Conservation (phyloP, 1,140 invertebrate genomes). For the Lycorma delicatula region DNA sequence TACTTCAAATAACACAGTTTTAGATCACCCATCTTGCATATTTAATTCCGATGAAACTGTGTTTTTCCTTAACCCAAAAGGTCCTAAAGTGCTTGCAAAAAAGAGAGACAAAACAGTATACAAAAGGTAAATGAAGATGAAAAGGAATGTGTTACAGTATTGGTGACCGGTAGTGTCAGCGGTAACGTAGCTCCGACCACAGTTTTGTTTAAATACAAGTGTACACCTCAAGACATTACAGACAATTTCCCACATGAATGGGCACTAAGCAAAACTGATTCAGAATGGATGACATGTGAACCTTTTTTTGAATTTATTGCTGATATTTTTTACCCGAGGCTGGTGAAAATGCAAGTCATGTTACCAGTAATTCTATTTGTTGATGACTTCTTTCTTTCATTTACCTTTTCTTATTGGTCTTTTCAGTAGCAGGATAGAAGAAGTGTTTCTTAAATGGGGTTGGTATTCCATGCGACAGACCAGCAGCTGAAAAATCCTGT, state of each 20-base stretch:
- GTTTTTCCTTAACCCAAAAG: slow-evolving; percentile 14
- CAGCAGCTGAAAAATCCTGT: too few species aligned
- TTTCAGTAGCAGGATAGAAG: too few species aligned
- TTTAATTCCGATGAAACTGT: slow-evolving; percentile 22
- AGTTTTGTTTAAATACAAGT: slow-evolving; percentile 18
- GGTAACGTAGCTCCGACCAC: slow-evolving; percentile 11
- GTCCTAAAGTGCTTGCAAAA: slow-evolving; percentile 8
- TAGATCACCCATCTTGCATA: slow-evolving; percentile 17
- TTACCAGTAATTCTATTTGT: slow-evolving; percentile 36
- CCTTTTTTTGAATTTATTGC: slow-evolving; percentile 19
- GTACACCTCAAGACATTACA: slow-evolving; percentile 29
- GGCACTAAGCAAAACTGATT: slow-evolving; percentile 34
- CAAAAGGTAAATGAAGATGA: neutral
- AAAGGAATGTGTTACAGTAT: slow-evolving; percentile 17
- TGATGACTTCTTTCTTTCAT: too few species aligned
- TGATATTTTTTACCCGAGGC: slow-evolving; percentile 20
- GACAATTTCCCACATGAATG: slow-evolving; percentile 30
- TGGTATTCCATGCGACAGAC: too few species aligned
- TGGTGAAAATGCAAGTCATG: slow-evolving; percentile 17
- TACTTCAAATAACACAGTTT: too few species aligned
- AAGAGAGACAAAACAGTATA: slow-evolving; percentile 12
- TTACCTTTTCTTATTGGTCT: too few species aligned
- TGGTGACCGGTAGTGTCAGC: slow-evolving; percentile 14
- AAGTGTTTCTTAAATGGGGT: too few species aligned
- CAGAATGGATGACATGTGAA: slow-evolving; percentile 23